Evolutionary conservation across 2,888 invertebrate genomes (phyloP).

Genomic region (Polyploca ridens): DNA sequence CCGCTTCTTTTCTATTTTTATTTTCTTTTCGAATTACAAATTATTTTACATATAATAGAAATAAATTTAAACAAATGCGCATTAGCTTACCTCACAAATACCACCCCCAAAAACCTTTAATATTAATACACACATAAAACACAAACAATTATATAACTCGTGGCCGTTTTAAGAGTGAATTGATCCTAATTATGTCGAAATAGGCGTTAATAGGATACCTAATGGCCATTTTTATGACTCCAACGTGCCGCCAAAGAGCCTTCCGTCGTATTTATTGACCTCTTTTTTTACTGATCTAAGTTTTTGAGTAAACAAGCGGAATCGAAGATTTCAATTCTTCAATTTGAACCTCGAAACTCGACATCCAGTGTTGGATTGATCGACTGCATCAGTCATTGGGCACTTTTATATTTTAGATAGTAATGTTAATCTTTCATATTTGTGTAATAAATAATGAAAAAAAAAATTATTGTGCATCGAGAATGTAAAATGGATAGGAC

Average conservation of each 20-base stretch:
- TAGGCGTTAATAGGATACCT: conserved; percentile 82
- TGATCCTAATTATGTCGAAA: conserved; percentile 83
- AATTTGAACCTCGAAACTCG: conserved; percentile 57
- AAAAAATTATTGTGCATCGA: no score
- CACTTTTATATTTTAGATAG: neutral
- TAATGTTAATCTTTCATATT: neutral
- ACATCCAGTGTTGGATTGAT: neutral
- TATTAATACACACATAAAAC: conserved; percentile 61
- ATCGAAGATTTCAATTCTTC: conserved; percentile 45
- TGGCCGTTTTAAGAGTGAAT: conserved; percentile 64
- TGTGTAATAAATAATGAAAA: no score
- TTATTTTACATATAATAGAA: no score
- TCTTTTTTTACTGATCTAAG: conserved; percentile 70
- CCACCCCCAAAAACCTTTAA: conserved; percentile 41
- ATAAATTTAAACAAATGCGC: conserved; percentile 9
- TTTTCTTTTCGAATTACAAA: no score
- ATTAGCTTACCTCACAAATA: conserved; percentile 2
- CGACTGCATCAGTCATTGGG: neutral
- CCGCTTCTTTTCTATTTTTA: no score
- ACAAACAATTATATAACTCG: conserved; percentile 74
- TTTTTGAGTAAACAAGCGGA: conserved; percentile 75
- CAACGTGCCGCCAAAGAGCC: conserved; percentile 73
- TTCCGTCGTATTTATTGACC: conserved; percentile 76
- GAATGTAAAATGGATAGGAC: no score
- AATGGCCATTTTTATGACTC: conserved; percentile 76